Conservation (phyloP, 2,888 invertebrate genomes). For the Sphecodes monilicornis region DNA sequence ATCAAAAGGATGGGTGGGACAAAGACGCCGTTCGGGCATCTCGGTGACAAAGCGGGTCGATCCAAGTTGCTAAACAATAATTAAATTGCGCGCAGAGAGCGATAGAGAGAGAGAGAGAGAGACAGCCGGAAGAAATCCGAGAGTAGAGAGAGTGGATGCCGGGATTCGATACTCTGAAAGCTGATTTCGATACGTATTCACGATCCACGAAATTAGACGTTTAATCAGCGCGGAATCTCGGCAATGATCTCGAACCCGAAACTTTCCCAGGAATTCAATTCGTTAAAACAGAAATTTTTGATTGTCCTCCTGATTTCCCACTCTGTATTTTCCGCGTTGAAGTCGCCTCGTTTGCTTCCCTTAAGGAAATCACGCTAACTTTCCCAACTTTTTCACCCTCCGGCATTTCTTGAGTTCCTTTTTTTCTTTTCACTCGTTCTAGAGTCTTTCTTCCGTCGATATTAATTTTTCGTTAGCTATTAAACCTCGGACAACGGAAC, state of each 20-base stretch:
- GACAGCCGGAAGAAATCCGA: not conserved
- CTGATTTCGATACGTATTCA: slow-evolving; percentile 35
- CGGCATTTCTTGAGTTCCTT: not conserved
- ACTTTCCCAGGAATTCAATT: slow-evolving; percentile 14
- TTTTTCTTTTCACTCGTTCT: not conserved
- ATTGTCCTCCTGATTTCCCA: slow-evolving; percentile 1
- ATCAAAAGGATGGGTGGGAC: slow-evolving; percentile 36
- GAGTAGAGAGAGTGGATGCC: not conserved
- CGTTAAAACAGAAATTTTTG: not conserved
- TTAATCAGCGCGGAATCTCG: slow-evolving; percentile 13
- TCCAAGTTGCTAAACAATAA: slow-evolving; percentile 61
- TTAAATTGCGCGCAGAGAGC: slow-evolving; percentile 44
- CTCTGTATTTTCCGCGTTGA: not conserved
- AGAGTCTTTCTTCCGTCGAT: not conserved
- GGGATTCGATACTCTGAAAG: slow-evolving; percentile 29
- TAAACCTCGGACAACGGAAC: no score
- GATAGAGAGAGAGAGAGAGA: not conserved
- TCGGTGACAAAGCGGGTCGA: slow-evolving; percentile 49
- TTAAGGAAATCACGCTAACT: not conserved
- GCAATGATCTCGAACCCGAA: not conserved
- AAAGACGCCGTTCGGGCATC: slow-evolving; percentile 45
- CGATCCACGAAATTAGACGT: slow-evolving; percentile 15
- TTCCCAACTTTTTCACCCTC: not conserved
- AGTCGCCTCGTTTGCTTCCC: not conserved
- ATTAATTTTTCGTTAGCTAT: not conserved